Percentiles rank a stretch among this genome's conserved stretches.
Conservation (phyloP, 2,888 invertebrate species). For the Ennomos quercinarius region DNA sequence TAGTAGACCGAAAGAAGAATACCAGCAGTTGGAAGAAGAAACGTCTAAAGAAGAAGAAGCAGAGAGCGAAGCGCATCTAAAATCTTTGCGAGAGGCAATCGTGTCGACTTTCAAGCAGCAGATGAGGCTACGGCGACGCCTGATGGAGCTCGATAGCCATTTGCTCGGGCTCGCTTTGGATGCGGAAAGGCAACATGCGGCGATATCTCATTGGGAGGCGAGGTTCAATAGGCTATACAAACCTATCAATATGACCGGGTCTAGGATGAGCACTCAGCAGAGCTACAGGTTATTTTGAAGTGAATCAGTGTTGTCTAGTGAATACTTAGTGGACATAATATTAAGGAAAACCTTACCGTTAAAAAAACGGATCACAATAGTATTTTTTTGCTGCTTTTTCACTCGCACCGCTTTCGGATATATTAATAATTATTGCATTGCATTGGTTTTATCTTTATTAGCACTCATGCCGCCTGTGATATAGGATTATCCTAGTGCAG, state of each 20-base stretch:
- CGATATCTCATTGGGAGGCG: conserved; percentile 96
- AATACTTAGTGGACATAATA: too few relatives aligned
- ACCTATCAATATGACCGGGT: conserved; percentile 83
- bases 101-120: conserved; percentile 96
- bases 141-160: conserved; percentile 97
- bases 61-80: conserved; percentile 80
- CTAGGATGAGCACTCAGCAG: conserved; percentile 86
- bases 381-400: too few relatives aligned
- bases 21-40: conserved; percentile 49
- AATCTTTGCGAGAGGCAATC: conserved; percentile 92
- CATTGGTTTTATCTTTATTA: too few relatives aligned
- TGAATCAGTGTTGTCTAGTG: neutral
- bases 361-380: too few relatives aligned
- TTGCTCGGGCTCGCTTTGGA: conserved; percentile 94
- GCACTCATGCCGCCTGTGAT: too few relatives aligned
- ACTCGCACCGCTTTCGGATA: too few relatives aligned
- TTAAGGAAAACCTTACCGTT: too few relatives aligned
- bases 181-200: conserved; percentile 94
- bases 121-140: conserved; percentile 93
- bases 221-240: conserved; percentile 91
- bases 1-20: conserved; percentile 69
- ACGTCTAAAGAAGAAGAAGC: conserved; percentile 62
- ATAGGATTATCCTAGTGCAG: too few relatives aligned
- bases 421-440: too few relatives aligned
- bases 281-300: conserved; percentile 77